phyloP scores from a whole-genome alignment of 2,888 invertebrate species.

The Tachina lurida region DNA sequence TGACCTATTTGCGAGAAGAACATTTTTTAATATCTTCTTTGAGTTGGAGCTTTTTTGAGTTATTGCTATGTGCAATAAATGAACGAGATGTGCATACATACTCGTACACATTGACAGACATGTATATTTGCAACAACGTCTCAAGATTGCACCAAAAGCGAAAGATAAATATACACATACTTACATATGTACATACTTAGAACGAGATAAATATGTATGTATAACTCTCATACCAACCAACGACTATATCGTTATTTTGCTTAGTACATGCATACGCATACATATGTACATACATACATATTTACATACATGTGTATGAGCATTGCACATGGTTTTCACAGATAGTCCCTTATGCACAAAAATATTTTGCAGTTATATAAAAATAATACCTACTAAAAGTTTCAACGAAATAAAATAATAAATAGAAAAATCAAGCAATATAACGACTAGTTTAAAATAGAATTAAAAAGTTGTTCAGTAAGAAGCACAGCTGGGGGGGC shows the following conservation, averaged over 20 bases:
- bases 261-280: slow-evolving; percentile 2
- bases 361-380: not conserved
- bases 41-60: no score
- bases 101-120: no score
- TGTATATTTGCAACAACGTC: slow-evolving; percentile 4
- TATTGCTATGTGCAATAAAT: not conserved
- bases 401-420: slow-evolving; percentile 30
- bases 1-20: no score
- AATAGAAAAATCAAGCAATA: slow-evolving; percentile 19
- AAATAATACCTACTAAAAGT: slow-evolving; percentile 18
- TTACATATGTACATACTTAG: not conserved
- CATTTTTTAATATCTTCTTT: no score
- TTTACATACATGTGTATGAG: not conserved
- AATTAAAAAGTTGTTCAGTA: slow-evolving; percentile 26
- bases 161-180: slow-evolving; percentile 26
- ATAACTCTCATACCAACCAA: not conserved
- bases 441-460: slow-evolving; percentile 22
- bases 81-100: not conserved
- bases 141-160: slow-evolving; percentile 9
- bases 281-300: not conserved
- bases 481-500: not conserved
- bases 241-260: slow-evolving; percentile 34
- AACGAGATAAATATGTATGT: slow-evolving; percentile 2
- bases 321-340: slow-evolving; percentile 9
- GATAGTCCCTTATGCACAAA: not conserved